These are phyloP conservation scores for Criorhina ranunculi DNA, from an alignment of 2,888 invertebrate genomes.

Conservation along the genomic window DNA sequence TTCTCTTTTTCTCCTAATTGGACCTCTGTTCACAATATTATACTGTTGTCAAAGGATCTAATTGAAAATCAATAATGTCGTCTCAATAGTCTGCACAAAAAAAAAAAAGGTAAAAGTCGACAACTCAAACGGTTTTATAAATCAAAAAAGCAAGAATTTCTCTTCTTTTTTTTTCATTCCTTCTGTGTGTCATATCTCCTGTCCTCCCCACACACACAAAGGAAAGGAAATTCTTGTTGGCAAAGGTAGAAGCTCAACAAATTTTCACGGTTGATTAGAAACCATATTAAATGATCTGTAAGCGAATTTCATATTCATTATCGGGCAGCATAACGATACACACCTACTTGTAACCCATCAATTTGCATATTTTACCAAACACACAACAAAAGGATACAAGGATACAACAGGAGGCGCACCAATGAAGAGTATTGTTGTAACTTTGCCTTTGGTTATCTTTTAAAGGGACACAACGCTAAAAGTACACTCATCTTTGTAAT, in stretches of 20 bases:
- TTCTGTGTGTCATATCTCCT: no score
- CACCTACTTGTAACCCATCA: conserved; percentile 36
- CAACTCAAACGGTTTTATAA: conserved; percentile 14
- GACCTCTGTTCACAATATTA: conserved; percentile 25
- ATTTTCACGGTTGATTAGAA: conserved; percentile 73
- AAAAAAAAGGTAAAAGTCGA: not conserved
- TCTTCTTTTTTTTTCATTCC: not conserved
- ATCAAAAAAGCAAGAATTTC: conserved; percentile 34
- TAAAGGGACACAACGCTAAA: conserved; percentile 11
- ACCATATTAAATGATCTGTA: conserved; percentile 67
- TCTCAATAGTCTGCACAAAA: not conserved
- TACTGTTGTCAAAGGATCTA: conserved; percentile 57
- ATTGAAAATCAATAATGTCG: conserved; percentile 61
- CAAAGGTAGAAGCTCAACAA: conserved; percentile 71
- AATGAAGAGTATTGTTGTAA: conserved; percentile 46
- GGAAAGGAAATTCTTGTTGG: not conserved
- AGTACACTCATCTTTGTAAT: conserved; percentile 14
- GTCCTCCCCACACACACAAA: no score
- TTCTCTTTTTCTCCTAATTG: conserved; percentile 29
- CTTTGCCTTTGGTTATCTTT: conserved; percentile 30
- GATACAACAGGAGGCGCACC: not conserved
- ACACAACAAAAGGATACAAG: conserved; percentile 11
- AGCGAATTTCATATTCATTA: conserved; percentile 67
- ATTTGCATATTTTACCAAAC: conserved; percentile 53
- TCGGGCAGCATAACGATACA: conserved; percentile 29